These are phyloP conservation scores for Zaprionus obscuricornis DNA, from an alignment of 2,888 invertebrate genomes.

Conservation along the genomic window DNA sequence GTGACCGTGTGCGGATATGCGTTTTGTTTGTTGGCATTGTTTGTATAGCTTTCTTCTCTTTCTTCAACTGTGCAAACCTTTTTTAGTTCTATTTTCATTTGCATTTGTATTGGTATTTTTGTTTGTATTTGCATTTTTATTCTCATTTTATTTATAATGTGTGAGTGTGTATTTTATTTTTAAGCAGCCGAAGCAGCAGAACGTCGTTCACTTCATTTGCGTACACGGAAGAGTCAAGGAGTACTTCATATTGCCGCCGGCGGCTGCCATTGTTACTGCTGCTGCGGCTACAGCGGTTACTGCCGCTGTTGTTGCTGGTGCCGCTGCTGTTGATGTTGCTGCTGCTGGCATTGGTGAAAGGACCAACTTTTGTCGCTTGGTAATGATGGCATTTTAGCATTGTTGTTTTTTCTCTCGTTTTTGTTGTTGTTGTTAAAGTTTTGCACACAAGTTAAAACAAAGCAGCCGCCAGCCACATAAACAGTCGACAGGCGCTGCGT, in stretches of 20 bases:
- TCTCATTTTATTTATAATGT: constrained; percentile 21
- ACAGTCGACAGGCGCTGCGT: constrained; percentile 73
- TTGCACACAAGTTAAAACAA: constrained; percentile 77
- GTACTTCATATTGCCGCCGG: constrained; percentile 60
- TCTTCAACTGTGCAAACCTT: constrained; percentile 25
- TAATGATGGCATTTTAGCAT: constrained; percentile 78
- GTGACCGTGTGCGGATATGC: constrained; percentile 62
- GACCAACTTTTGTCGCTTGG: constrained; percentile 78
- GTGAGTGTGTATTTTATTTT: constrained; percentile 52
- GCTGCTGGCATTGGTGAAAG: constrained; percentile 50
- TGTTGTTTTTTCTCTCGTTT: constrained; percentile 49
- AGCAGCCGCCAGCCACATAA: constrained; percentile 78
- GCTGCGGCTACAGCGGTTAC: constrained; percentile 17
- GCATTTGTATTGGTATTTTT: constrained; percentile 8
- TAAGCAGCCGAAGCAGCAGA: constrained; percentile 37
- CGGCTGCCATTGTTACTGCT: constrained; percentile 55
- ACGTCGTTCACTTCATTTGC: constrained; percentile 74
- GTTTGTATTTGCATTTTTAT: constrained; percentile 11
- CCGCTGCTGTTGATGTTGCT: constrained; percentile 16
- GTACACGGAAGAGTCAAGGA: constrained; percentile 73
- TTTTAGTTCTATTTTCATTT: constrained; percentile 34
- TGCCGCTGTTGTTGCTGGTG: constrained; percentile 32
- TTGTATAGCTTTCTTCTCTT: constrained; percentile 52
- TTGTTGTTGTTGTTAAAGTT: constrained; percentile 66
- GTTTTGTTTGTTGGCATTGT: constrained; percentile 69